Evolutionary conservation across 2,797 vertebrate species (phyloP), one percentile per base, ranked within the genome.

Genomic region (Hafferia zeledoni): DNA sequence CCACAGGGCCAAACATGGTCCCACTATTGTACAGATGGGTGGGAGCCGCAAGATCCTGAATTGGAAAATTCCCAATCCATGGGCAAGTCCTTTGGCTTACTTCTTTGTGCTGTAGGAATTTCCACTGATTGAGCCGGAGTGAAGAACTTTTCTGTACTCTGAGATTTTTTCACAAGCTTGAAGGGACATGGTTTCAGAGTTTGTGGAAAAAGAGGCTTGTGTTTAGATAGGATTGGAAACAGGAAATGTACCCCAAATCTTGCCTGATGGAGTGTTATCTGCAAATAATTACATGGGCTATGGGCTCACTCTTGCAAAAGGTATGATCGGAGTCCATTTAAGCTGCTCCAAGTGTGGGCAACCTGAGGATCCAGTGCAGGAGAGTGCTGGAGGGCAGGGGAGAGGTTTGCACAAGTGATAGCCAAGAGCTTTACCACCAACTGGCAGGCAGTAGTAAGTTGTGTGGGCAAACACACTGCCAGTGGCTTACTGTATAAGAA

Each of bases 11-110:
- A 95, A 70, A 65, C 33, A 2, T 46, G 65, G 77, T 33, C 72
- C 72, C 0, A 22, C 89, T 94, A 94, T 97, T 95, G 90, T 83
- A 59, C 94, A 97, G 92, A 93, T 95, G 94, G 89, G 75, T 93
- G 90, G 44, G 63, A 93, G 75, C 39, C 59, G 75, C 83, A 88
- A 84, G 89, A 93, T 81, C 80, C 50, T 60, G 35, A 83, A 79
- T 4, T 95, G 93, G 93, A 96, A 96, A 92, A 91, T 83, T 83
- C 71, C 82, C 90, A 78, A 35, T 59, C 55, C 46, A 55, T 70
- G 46, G 49, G 52, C 31, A 60, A 68, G 69, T 50, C 50, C 60
- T 77, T 85, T 81, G 75, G 37, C 81, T 85, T 86, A 11, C 53
- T 79, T 85, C 74, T 59, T 53, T 75, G 60, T 92, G 44, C 17